Evolutionary conservation across 2,113 vertebrate species (phyloP).

Genomic region (Dascyllus trimaculatus): DNA sequence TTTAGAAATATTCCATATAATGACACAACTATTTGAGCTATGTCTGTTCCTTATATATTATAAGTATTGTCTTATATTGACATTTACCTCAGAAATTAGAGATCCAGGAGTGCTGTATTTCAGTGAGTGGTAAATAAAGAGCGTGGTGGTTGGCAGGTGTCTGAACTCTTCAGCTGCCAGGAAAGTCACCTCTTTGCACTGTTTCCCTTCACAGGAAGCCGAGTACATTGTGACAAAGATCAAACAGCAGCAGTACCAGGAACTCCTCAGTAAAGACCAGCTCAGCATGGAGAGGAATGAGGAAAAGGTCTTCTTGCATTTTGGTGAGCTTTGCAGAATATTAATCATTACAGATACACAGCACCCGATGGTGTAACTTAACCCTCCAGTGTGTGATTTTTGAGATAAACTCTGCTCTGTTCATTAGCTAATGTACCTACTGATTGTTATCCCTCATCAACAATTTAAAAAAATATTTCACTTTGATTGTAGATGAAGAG

Average conservation of each 20-base stretch:
- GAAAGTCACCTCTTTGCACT: slow-evolving; percentile 57
- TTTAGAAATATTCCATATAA: neutral
- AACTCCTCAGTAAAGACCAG: slow-evolving; percentile 92
- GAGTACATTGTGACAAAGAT: slow-evolving; percentile 95
- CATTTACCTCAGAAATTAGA: neutral
- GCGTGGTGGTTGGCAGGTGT: slow-evolving; percentile 35
- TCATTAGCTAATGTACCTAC: neutral
- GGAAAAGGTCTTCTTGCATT: slow-evolving; percentile 92
- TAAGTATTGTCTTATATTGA: neutral
- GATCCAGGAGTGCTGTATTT: neutral
- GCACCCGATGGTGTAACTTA: neutral
- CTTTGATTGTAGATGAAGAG: slow-evolving; percentile 90
- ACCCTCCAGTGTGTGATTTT: neutral
- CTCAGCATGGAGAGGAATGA: slow-evolving; percentile 90
- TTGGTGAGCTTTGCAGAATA: slow-evolving; percentile 85
- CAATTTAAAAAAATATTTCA: neutral
- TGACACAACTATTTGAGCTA: neutral
- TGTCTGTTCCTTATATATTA: neutral
- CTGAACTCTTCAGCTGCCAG: slow-evolving; percentile 55
- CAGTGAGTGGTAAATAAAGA: neutral
- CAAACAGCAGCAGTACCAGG: slow-evolving; percentile 94
- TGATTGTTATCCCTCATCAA: neutral
- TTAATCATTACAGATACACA: neutral
- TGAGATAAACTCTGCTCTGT: neutral
- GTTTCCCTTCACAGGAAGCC: slow-evolving; percentile 90